Evolutionary conservation across 2,797 vertebrate species (phyloP).

Genomic region (Myotis findleyi): DNA sequence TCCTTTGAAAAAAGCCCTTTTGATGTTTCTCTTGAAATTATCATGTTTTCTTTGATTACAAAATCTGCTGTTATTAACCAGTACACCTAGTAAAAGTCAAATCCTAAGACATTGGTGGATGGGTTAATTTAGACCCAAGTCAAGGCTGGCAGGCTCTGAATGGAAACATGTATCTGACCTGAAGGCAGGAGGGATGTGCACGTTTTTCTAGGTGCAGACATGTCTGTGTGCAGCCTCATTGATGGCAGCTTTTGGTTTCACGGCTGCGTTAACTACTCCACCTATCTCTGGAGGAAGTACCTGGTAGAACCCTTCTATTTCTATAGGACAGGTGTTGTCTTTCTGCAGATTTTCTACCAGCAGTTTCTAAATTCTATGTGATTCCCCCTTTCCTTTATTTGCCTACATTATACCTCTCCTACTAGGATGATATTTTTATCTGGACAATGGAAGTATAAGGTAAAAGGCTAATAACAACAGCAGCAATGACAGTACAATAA

Average conservation of each 20-base stretch:
- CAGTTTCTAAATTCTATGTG: background rate
- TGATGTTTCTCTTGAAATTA: no score
- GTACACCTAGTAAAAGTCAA: background rate
- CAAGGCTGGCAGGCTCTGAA: no score
- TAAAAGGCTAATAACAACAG: background rate
- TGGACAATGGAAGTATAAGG: background rate
- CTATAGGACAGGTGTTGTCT: no score
- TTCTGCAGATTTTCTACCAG: background rate
- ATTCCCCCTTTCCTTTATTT: background rate
- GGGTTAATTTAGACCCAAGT: background rate
- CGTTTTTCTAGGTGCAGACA: background rate
- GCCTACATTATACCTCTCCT: background rate
- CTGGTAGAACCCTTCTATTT: background rate
- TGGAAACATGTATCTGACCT: background rate
- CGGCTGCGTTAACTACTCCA: no score
- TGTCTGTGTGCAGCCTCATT: no score
- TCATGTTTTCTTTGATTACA: no score
- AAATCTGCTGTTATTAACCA: no score
- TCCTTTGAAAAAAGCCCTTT: no score
- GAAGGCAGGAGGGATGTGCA: fast-evolving
- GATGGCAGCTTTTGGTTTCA: background rate
- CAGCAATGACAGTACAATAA: background rate
- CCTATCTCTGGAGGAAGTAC: background rate
- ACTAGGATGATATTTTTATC: background rate
- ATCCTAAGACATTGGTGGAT: no score